phyloP scores from a whole-genome alignment of 2,888 invertebrate species.

The Orchesella flavescens region DNA sequence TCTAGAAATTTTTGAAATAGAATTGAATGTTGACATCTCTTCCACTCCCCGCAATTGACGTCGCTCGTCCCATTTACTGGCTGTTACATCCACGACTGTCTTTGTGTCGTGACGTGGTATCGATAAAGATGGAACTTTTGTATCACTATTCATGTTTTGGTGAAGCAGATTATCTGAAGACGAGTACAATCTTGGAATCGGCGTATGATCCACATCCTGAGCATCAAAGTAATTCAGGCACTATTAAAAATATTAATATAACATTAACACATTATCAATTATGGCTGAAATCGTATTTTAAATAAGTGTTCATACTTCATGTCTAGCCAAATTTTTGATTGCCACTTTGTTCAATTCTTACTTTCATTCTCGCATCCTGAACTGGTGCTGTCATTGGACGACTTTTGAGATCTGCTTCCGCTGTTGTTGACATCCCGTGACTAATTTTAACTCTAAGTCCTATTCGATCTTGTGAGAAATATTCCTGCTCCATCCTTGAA shows the following conservation, averaged over 20 bases:
- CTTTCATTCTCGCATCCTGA: no score
- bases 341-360: no score
- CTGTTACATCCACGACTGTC: neutral
- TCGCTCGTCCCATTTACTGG: neutral
- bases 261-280: neutral
- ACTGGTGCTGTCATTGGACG: no score
- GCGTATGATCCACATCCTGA: constrained; percentile 43
- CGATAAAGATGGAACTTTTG: constrained; percentile 48
- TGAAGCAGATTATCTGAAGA: constrained; percentile 43
- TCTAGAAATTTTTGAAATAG: constrained; percentile 44
- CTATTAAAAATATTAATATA: neutral
- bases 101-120: neutral
- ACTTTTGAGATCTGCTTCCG: no score
- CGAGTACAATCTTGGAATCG: constrained; percentile 53
- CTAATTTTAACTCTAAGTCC: no score
- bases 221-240: neutral
- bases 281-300: no score
- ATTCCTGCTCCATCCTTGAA: no score
- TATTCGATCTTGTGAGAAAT: no score
- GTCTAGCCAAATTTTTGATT: no score
- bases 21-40: constrained; percentile 14
- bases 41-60: neutral
- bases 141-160: constrained; percentile 43
- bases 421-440: no score
- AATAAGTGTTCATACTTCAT: no score